A percentile compares a stretch with the other conserved stretches of the same genome.
Evolutionary conservation across 2,888 invertebrate species (phyloP).

Genomic region (Tetragonisca angustula): DNA sequence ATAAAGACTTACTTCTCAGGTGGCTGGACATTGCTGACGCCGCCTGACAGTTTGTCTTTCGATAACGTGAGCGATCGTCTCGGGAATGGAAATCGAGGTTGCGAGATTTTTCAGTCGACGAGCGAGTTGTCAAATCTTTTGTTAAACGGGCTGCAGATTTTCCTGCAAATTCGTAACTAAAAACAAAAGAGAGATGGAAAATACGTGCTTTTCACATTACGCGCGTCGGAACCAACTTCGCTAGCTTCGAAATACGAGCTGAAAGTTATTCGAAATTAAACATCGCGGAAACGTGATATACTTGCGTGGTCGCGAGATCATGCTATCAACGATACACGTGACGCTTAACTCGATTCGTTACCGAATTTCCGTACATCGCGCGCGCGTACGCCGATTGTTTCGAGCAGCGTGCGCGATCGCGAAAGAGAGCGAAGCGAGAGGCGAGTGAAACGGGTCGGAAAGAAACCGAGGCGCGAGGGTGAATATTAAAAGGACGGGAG

Average conservation of each 20-base stretch:
- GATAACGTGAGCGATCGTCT: not conserved
- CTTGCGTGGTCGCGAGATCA: not conserved
- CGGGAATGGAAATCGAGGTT: not conserved
- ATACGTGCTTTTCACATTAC: too few species aligned
- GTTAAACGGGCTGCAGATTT: too few species aligned
- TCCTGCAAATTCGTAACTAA: too few species aligned
- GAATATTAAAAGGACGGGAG: constrained; percentile 62
- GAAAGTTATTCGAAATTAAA: too few species aligned
- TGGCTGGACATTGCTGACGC: constrained; percentile 24
- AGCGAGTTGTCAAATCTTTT: too few species aligned
- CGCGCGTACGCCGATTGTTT: constrained; percentile 24
- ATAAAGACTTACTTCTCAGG: constrained; percentile 49
- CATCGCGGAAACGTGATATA: too few species aligned
- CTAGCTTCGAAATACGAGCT: too few species aligned
- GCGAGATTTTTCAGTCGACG: not conserved
- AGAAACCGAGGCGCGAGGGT: constrained; percentile 56
- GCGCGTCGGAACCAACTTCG: too few species aligned
- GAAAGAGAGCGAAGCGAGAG: constrained; percentile 42
- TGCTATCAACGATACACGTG: not conserved
- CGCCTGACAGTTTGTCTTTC: constrained; percentile 19
- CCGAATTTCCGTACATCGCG: constrained; percentile 31
- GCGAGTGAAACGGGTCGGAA: constrained; percentile 56
- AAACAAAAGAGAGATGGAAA: too few species aligned
- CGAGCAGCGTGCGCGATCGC: not conserved
- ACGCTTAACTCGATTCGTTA: constrained; percentile 24